Percentiles rank a stretch among this genome's conserved stretches.
Evolutionary conservation across 2,888 invertebrate genomes (phyloP).

Genomic region (Dryobotodes eremita): DNA sequence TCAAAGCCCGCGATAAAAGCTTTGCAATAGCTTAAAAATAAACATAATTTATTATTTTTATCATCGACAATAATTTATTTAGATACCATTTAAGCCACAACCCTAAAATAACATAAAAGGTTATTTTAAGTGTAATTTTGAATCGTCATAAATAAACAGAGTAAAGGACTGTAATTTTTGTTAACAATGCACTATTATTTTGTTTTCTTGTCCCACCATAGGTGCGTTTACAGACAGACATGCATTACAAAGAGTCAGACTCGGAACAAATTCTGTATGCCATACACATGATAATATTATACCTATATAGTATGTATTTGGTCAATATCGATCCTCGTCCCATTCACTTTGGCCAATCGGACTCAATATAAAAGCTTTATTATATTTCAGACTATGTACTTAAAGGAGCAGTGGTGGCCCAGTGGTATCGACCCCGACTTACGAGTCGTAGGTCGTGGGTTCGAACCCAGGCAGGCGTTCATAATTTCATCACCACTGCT

Average conservation of each 20-base stretch:
- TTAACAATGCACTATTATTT: not conserved
- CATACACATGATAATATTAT: not conserved
- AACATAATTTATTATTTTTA: not conserved
- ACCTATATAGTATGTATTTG: slow-evolving; percentile 5
- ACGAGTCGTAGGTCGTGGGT: no score
- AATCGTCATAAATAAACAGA: not conserved
- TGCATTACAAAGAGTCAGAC: slow-evolving; percentile 4
- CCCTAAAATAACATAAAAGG: not conserved
- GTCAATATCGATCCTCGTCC: slow-evolving; percentile 11
- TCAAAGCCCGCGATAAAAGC: no score
- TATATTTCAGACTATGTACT: not conserved
- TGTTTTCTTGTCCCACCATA: not conserved
- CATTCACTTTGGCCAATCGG: no score
- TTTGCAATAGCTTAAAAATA: no score
- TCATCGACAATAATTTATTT: not conserved
- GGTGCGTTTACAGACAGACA: not conserved
- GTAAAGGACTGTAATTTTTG: not conserved
- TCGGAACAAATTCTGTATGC: slow-evolving; percentile 16
- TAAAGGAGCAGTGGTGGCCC: no score
- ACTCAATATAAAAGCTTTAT: not conserved
- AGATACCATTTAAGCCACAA: not conserved
- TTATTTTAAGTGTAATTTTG: no score
- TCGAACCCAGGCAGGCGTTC: no score
- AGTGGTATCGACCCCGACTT: no score
- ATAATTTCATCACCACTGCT: no score